These are phyloP conservation scores for Scrobipalpa costella DNA, from an alignment of 2,888 invertebrate species.

Conservation along the genomic window DNA sequence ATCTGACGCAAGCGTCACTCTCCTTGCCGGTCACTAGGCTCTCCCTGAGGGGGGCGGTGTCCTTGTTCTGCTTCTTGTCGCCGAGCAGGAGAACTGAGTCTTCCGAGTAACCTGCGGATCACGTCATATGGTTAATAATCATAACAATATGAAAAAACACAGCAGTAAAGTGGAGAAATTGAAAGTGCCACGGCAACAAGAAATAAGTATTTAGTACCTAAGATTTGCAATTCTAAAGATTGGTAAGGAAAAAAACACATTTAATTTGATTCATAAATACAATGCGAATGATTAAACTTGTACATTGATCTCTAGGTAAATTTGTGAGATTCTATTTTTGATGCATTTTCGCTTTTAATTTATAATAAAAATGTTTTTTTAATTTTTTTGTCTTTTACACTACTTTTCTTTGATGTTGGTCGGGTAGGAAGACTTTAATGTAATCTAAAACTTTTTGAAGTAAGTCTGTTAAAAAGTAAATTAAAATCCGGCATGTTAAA, in stretches of 20 bases:
- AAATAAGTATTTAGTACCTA: too few species aligned
- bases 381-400: background rate
- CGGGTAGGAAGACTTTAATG: slow-evolving; percentile 1
- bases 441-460: background rate
- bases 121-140: background rate
- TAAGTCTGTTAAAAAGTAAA: too few species aligned
- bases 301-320: slow-evolving; percentile 59
- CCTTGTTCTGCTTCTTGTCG: slow-evolving; percentile 84
- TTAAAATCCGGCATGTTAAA: too few species aligned
- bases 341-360: slow-evolving; percentile 35
- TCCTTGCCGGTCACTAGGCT: slow-evolving; percentile 81
- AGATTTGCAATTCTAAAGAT: too few species aligned
- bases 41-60: slow-evolving; percentile 76
- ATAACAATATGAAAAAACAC: too few species aligned
- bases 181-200: too few species aligned
- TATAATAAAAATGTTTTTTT: background rate
- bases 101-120: slow-evolving; percentile 76
- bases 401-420: slow-evolving; percentile 11
- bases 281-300: slow-evolving; percentile 72
- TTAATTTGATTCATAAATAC: slow-evolving; percentile 69
- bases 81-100: slow-evolving; percentile 83
- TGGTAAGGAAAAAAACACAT: slow-evolving; percentile 81
- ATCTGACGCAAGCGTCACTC: slow-evolving; percentile 85
- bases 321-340: slow-evolving; percentile 39
- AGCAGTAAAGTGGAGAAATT: too few species aligned